Percentiles rank a stretch among this genome's conserved stretches.
Evolutionary conservation across 2,797 vertebrate genomes (phyloP).

Genomic region (Hozukius guyotensis): DNA sequence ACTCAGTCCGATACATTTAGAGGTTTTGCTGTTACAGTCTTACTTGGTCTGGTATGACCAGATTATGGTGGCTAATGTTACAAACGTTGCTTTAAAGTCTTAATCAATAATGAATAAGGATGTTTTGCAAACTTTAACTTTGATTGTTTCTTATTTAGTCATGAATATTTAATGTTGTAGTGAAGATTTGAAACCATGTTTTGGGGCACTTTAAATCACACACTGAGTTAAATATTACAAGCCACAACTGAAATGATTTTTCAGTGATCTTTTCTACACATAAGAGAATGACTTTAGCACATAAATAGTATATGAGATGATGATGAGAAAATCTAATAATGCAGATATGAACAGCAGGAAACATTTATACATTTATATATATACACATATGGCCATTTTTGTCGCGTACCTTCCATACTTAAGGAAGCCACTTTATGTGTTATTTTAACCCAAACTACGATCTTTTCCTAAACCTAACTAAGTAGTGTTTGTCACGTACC

Average conservation of each 20-base stretch:
- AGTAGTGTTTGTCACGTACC: too few species aligned
- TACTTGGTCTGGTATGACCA: background rate
- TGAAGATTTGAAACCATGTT: background rate
- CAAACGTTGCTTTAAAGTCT: background rate
- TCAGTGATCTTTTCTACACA: background rate
- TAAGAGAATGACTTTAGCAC: background rate
- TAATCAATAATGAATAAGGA: background rate
- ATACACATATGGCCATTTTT: too few species aligned
- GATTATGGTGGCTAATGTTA: background rate
- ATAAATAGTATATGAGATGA: background rate
- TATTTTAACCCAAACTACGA: too few species aligned
- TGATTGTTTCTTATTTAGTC: too few species aligned
- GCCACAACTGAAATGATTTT: background rate
- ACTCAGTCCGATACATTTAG: background rate
- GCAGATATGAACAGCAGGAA: background rate
- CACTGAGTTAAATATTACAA: background rate
- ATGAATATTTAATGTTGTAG: background rate
- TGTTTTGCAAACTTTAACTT: background rate
- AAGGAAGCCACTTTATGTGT: accelerated
- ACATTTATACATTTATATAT: too few species aligned
- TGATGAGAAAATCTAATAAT: background rate
- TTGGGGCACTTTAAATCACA: background rate
- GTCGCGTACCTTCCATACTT: too few species aligned
- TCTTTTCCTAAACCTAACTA: too few species aligned
- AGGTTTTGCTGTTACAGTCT: background rate